Evolutionary conservation across 2,888 invertebrate species (phyloP), one percentile per base, ranked within the genome.

Genomic region (Lepidonotus clava): DNA sequence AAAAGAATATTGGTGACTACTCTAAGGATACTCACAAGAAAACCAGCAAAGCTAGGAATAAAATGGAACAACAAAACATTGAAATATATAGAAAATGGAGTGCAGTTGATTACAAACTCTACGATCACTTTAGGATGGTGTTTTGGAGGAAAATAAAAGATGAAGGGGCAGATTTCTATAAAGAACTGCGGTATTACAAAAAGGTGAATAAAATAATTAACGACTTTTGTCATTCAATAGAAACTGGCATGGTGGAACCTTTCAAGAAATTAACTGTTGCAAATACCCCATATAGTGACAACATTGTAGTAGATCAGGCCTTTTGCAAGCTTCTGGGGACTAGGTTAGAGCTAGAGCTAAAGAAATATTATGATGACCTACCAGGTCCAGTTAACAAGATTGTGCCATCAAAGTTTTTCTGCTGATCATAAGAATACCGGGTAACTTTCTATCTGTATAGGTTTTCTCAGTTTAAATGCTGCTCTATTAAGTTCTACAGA

Each of bases 71-170:
- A 32, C 67, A 85, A 24, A 90, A 89, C n/a, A 86, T 88, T 24
- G 87, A 90, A 18, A 90, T 91, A 46, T 91, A 92, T 86, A 90
- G 87, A 87, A 88, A 90, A n/a, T 92, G 91, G 91, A 93, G 92
- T 86, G 51, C 83, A 40, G 90, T 90, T 11, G 94, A 94, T 88
- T 92, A 92, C 85, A 71, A 87, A 21, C 90, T 94, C 5, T 94
- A 92, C 88, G 90, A 92, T 32, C 90, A 91, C 88, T 93, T 93
- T 87, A 92, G 93, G 87, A 87, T 87, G 61, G 91, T 92, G 0
- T 91, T 94, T 32, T 93, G 93, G 93, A 80, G 86, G 46, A 91
- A 90, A 77, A 85, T 93, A 0, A 67, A 71, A 2, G 32, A 67
- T 4, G 90, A 92, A 36, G 90, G 91, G 0, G 51, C 86, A 0